Conservation (phyloP, 2,113 vertebrate species). For the Cheilinus undulatus region DNA sequence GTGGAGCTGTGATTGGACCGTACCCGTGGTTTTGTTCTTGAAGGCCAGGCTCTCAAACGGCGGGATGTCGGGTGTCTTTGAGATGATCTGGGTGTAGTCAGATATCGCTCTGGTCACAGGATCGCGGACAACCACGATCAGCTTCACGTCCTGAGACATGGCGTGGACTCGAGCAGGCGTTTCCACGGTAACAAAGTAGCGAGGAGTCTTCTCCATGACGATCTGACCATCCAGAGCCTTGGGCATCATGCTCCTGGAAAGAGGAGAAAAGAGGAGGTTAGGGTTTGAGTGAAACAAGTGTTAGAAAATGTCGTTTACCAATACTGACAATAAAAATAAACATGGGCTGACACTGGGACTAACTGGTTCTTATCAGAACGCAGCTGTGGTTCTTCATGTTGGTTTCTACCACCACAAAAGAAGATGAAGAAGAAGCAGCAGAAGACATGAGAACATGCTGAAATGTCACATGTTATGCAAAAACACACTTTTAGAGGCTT, state of each 20-base stretch:
- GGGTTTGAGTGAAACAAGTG: too few species aligned
- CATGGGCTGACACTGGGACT: too few species aligned
- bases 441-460: too few species aligned
- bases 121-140: conserved; percentile 86
- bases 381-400: too few species aligned
- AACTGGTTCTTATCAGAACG: too few species aligned
- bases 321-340: too few species aligned
- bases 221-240: conserved; percentile 87
- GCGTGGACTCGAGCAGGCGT: conserved; percentile 82
- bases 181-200: conserved; percentile 85
- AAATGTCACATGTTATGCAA: too few species aligned
- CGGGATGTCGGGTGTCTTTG: conserved; percentile 83
- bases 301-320: too few species aligned
- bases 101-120: conserved; percentile 87
- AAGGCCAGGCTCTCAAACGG: conserved; percentile 84
- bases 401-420: too few species aligned
- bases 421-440: too few species aligned
- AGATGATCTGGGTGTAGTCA: conserved; percentile 88
- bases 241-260: conserved; percentile 85
- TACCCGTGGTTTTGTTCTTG: conserved; percentile 82
- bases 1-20: too few species aligned
- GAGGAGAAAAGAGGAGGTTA: neutral
- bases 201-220: conserved; percentile 87
- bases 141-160: conserved; percentile 84
- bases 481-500: too few species aligned